Evolutionary conservation across 2,797 vertebrate species (phyloP).

Genomic region (Characodon lateralis): DNA sequence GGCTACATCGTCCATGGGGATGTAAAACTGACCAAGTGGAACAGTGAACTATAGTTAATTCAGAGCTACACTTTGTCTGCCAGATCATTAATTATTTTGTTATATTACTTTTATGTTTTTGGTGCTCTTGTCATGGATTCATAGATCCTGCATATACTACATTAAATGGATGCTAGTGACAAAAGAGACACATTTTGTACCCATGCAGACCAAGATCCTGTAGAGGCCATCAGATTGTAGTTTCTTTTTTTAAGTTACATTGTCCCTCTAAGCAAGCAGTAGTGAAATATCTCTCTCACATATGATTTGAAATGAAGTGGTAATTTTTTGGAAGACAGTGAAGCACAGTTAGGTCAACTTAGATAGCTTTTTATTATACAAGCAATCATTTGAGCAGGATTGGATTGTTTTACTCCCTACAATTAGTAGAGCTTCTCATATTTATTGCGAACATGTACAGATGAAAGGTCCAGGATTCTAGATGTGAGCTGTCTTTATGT

Average conservation of each 20-base stretch:
- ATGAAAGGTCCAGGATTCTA: no score
- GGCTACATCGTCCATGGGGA: conserved; percentile 53
- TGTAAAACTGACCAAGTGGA: conserved; percentile 59
- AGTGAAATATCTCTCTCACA: not conserved
- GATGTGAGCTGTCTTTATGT: not conserved
- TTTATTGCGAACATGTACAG: not conserved
- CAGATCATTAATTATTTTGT: conserved; percentile 42
- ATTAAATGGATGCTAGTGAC: conserved; percentile 29
- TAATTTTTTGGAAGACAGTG: not conserved
- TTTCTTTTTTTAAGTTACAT: conserved; percentile 15
- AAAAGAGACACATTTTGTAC: conserved; percentile 35
- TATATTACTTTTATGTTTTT: conserved; percentile 30
- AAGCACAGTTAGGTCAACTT: not conserved
- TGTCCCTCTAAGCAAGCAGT: not conserved
- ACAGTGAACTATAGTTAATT: conserved; percentile 59
- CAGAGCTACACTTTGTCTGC: conserved; percentile 45
- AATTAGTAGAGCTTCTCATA: not conserved
- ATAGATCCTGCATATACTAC: conserved; percentile 24
- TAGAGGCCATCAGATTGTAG: conserved; percentile 13
- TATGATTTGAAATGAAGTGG: conserved; percentile 1
- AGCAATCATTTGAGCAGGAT: conserved; percentile 1
- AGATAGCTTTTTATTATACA: conserved; percentile 1
- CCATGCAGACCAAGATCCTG: conserved; percentile 35
- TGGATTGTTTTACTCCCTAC: not conserved
- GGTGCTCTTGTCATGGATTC: conserved; percentile 26